Evolutionary conservation across 2,888 invertebrate species (phyloP), one percentile per base, ranked within the genome.

Genomic region (Itoplectis maculator): DNA sequence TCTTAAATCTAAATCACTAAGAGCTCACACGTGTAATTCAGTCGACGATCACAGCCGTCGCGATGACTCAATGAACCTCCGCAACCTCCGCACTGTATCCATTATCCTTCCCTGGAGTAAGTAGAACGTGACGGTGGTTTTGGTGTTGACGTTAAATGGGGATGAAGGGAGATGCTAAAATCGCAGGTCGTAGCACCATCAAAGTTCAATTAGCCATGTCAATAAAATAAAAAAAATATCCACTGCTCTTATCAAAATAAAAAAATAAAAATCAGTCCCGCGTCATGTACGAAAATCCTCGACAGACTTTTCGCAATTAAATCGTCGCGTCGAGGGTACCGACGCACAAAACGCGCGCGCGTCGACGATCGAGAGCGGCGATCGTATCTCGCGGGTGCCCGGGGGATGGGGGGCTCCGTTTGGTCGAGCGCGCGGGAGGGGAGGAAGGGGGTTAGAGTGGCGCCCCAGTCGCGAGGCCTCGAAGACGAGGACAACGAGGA

Each of bases 51-150:
- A 29, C 37, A 54, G 54, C 37, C 13, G 45, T n/a, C n/a, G 47
- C 61, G 72, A 74, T 20, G 68, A 49, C 42, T 59, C 37, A 49
- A 59, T 77, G n/a, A 29, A 29, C 5, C 61, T 85, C n/a, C n/a
- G n/a, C n/a, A n/a, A 85, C 84, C 85, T 84, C 78, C 59, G 61
- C 82, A 85, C 85, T 85, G 85, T 85, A 85, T 85, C 85, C 85
- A 85, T 82, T 84, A 59, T 35, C 49, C 9, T 72, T 37, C 51
- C n/a, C 59, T 70, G 65, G 13, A 75, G 35, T 37, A 72, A 75
- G 35, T 37, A 72, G 66, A 70, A 35, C 13, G 29, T 47, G 5
- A 0, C 37, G 29, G 47, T 13, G 47, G n/a, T n/a, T n/a, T n/a
- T n/a, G n/a, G n/a, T n/a, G n/a, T n/a, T n/a, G n/a, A n/a, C n/a